Evolutionary conservation across 2,888 invertebrate species (phyloP), one percentile per base, ranked within the genome.

Genomic region (Sipha maydis): DNA sequence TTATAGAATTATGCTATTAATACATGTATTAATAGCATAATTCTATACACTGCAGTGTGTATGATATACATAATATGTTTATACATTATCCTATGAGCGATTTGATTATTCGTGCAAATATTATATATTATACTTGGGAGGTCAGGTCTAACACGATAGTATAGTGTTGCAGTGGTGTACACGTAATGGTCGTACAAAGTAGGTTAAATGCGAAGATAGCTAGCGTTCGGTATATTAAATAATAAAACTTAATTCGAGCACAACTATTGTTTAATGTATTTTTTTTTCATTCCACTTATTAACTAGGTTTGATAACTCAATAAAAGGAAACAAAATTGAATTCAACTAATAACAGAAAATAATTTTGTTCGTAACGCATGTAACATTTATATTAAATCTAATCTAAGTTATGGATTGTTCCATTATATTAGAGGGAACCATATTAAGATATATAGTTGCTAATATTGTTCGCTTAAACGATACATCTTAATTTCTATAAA

Each of bases 121-220:
- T 84, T 84, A 85, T 69, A 56, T 54, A 41, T n/a, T 54, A 34
- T 38, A 61, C 54, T 73, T 25, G 28, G 56, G 86, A 86, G 86
- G 86, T 73, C 86, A 80, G 73, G 38, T 73, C 80, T 61, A 56
- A 86, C 80, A 80, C 73, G 86, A 79, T 86, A 75, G 38, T 78
- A 54, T 48, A 56, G 17, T 34, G 82, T 82, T 41, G 48, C 21
- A 54, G 76, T n/a, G n/a, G 77, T 28, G 19, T 56, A 8, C 1
- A 61, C 75, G 54, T 11, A 19, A 28, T 19, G 21, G 56, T 38
- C 9, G 14, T 73, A 73, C 41, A 56, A 86, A 86, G 56, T 86
- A 86, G 86, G 86, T 86, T 86, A 86, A 80, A 86, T 21, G 71
- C 56, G 41, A 38, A 38, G 86, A 80, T 38, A 84, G 38, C 38